These are phyloP conservation scores for Pelecanus crispus DNA, from an alignment of 2,113 vertebrate genomes.

Conservation along the genomic window DNA sequence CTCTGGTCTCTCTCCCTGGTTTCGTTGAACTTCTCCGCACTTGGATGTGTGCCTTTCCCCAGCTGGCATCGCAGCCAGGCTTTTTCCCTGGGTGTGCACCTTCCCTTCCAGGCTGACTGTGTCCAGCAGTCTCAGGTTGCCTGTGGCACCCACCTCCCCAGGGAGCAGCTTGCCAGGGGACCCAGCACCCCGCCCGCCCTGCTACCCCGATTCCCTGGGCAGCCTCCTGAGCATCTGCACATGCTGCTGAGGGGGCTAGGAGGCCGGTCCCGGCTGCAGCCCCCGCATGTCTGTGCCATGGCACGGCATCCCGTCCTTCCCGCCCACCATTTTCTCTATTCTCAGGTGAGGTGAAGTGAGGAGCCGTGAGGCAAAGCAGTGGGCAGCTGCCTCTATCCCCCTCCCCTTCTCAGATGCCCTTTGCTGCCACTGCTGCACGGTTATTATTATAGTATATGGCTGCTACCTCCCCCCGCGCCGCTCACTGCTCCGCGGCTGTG, in stretches of 20 bases:
- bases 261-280: background rate
- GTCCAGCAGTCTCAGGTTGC: background rate
- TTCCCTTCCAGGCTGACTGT: background rate
- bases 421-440: constrained; percentile 34
- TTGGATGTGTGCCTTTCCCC: background rate
- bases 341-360: constrained; percentile 9
- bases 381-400: constrained; percentile 3
- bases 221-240: background rate
- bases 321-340: constrained; percentile 25
- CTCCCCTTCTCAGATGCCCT: constrained; percentile 68
- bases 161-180: background rate
- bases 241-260: background rate
- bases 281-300: background rate
- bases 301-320: background rate
- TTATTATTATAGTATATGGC: constrained; percentile 62
- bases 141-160: background rate
- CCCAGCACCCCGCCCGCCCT: background rate
- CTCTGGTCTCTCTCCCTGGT: background rate
- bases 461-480: background rate
- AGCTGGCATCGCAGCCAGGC: background rate
- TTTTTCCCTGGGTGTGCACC: background rate
- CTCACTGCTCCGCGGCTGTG: constrained; percentile 35
- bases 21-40: background rate
- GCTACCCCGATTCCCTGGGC: background rate
- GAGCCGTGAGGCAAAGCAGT: constrained; percentile 13